Base-by-base conservation (phyloP, 2,113 vertebrate species). In the Heterochromis multidens region DNA sequence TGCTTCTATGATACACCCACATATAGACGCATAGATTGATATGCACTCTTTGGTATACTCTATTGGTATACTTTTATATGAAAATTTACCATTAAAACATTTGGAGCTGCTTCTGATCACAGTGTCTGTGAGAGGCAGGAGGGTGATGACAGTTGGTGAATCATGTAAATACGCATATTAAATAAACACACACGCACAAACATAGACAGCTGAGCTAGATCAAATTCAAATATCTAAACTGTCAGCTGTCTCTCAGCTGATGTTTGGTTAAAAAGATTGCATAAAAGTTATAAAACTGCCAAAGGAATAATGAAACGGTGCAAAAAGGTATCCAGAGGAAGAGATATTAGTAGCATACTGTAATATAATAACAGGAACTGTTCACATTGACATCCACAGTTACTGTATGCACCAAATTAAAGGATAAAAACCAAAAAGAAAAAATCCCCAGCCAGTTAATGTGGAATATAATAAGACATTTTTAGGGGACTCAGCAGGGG, bases 21-120 rank as follows among this genome's bases (percentile, higher is more conserved):
- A 11, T 40, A 2, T 77, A 60, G 49, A 60, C 5, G 5, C 8
- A 33, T 6, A 21, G 70, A 49, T 9, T 35, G 19, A 25, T n/a
- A 11, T 9, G 9, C 16, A 80, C 72, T 40, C 78, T 52, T 31
- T n/a, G n/a, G n/a, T n/a, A n/a, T n/a, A n/a, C n/a, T n/a, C n/a
- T n/a, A n/a, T n/a, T n/a, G n/a, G 6, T 31, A 9, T 25, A 54
- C 6, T 77, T 59, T 29, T 19, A 33, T 17, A 77, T 94, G 56
- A 90, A 95, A 94, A 88, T 89, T 93, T 94, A 56, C 83, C 84
- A 80, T 92, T 91, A 90, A 93, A 89, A 76, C 72, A 61, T 23
- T 40, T 62, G 81, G 52, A 84, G 87, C 92, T 76, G 80, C 37
- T 79, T 81, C 65, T 82, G 52, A 89, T 82, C 74, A 77, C 63